Percentiles rank a stretch among this genome's conserved stretches.
phyloP scores from a whole-genome alignment of 1,140 invertebrate species.

The Tetranychus urticae region DNA sequence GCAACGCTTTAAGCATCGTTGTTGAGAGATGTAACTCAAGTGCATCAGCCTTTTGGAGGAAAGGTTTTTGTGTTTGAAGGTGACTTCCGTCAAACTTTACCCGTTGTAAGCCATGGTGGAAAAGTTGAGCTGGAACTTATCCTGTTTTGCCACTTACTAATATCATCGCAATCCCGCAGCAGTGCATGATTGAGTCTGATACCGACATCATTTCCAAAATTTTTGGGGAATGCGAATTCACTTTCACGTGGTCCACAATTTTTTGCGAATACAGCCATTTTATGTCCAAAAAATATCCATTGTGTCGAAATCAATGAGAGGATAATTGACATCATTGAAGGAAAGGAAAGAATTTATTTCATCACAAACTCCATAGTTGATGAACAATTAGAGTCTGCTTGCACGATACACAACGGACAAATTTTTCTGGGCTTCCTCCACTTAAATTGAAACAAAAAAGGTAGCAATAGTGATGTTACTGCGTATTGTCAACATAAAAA shows the following conservation, averaged over 20 bases:
- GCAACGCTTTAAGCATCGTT: conserved; percentile 10
- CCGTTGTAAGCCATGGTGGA: conserved; percentile 19
- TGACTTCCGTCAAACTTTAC: conserved; percentile 25
- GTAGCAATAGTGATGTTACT: neutral
- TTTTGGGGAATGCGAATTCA: neutral
- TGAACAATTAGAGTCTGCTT: neutral
- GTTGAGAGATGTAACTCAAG: conserved; percentile 17
- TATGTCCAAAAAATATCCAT: neutral
- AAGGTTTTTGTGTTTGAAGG: conserved; percentile 18
- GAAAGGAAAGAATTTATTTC: neutral
- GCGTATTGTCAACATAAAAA: neutral
- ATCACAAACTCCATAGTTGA: neutral
- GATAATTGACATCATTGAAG: neutral
- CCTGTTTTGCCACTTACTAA: neutral
- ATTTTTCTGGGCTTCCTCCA: conserved; percentile 1
- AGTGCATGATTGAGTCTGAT: neutral
- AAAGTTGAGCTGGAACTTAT: conserved; percentile 11
- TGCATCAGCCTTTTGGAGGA: conserved; percentile 11
- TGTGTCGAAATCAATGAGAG: neutral
- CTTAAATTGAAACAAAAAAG: neutral
- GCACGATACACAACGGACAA: neutral
- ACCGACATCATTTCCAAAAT: neutral
- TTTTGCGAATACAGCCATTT: neutral
- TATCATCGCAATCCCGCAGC: neutral
- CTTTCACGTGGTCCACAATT: neutral